Conservation (phyloP, 2,113 vertebrate species). For the Gallinago media region DNA sequence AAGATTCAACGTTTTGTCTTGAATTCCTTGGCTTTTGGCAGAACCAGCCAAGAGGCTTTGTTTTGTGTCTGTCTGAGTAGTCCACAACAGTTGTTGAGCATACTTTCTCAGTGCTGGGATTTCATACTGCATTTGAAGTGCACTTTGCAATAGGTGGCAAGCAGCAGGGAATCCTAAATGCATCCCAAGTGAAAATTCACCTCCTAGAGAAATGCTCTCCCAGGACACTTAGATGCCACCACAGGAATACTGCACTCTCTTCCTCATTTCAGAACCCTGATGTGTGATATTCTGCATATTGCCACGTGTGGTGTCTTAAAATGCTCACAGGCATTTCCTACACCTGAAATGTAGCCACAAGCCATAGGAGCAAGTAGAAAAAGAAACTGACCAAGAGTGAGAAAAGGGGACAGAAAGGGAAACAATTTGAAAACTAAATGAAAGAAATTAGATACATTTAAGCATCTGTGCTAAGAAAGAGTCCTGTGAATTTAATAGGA, state of each 20-base stretch:
- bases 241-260: neutral
- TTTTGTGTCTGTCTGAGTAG: neutral
- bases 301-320: neutral
- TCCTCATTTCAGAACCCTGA: neutral
- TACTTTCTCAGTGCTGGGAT: neutral
- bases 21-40: neutral
- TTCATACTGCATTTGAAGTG: neutral
- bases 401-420: neutral
- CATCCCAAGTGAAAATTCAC: neutral
- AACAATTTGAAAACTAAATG: neutral
- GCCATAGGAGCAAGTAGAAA: neutral
- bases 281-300: neutral
- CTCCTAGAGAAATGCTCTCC: neutral
- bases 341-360: neutral
- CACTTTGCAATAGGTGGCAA: neutral
- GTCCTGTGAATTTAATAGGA: neutral
- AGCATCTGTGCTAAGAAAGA: neutral
- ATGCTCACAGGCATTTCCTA: neutral
- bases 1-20: neutral
- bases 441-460: neutral
- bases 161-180: neutral
- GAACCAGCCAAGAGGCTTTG: neutral
- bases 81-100: neutral
- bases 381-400: neutral
- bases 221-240: neutral